These are phyloP conservation scores for Anadara kagoshimensis DNA, from an alignment of 1,140 invertebrate species.

Conservation along the genomic window DNA sequence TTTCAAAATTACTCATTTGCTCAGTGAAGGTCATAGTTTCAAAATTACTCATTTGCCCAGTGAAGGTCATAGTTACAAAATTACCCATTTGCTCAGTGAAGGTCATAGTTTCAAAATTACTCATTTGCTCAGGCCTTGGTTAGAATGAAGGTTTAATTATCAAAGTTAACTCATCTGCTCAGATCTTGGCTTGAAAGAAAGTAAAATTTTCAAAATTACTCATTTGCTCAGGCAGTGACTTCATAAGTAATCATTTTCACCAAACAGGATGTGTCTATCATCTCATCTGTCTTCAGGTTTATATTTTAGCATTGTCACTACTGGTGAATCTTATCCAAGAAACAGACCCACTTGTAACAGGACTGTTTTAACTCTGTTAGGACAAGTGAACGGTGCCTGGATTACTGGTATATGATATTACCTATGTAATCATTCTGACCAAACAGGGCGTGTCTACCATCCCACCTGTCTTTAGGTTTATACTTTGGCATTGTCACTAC, in stretches of 20 bases:
- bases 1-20: too few species aligned
- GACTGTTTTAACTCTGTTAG: too few species aligned
- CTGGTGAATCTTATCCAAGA: conserved; percentile 68
- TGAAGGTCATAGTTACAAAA: too few species aligned
- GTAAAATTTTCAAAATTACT: too few species aligned
- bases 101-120: not conserved
- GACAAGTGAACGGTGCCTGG: too few species aligned
- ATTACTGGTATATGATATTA: too few species aligned
- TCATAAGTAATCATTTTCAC: not conserved
- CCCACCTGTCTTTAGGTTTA: conserved; percentile 86
- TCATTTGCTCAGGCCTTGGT: not conserved
- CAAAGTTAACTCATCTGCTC: too few species aligned
- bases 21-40: too few species aligned
- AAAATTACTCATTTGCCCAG: too few species aligned
- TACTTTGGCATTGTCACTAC: conserved; percentile 79
- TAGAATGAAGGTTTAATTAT: not conserved
- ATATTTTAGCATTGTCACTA: conserved; percentile 79
- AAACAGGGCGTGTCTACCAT: conserved; percentile 85
- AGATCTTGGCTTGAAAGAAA: not conserved
- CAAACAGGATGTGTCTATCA: conserved; percentile 75
- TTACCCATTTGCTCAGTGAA: too few species aligned
- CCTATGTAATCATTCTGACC: conserved; percentile 98
- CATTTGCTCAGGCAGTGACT: too few species aligned
- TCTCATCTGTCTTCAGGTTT: conserved; percentile 86
- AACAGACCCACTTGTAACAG: conserved; percentile 66